These are phyloP conservation scores for Isotomurus palustris DNA, from an alignment of 2,888 invertebrate genomes.

Conservation along the genomic window DNA sequence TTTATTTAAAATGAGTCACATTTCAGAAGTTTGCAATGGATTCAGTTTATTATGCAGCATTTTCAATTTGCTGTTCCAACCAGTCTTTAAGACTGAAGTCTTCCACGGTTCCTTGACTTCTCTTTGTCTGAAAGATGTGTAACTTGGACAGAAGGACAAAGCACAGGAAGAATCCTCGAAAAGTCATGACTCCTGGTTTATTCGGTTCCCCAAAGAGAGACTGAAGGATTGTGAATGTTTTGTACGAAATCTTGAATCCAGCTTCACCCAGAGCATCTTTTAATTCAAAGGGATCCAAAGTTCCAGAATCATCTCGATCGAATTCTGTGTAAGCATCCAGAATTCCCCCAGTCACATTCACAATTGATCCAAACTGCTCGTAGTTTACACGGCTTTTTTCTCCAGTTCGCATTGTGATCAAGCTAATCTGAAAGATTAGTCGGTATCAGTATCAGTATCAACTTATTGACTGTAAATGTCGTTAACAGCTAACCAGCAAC, in stretches of 20 bases:
- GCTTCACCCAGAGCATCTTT: slow-evolving; percentile 16
- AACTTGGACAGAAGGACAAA: too few relatives aligned
- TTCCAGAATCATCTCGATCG: slow-evolving; percentile 17
- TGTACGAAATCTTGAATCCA: slow-evolving; percentile 21
- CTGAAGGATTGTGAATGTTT: slow-evolving; percentile 13
- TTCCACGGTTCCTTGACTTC: too few relatives aligned
- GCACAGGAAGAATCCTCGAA: too few relatives aligned
- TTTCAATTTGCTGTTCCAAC: too few relatives aligned
- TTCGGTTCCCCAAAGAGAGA: slow-evolving; percentile 1
- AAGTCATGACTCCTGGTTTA: too few relatives aligned
- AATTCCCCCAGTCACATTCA: neutral
- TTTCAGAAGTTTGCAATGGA: too few relatives aligned
- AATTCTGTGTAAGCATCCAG: slow-evolving; percentile 6
- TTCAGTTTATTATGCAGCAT: too few relatives aligned
- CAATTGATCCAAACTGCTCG: slow-evolving; percentile 5
- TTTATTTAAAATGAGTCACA: too few relatives aligned
- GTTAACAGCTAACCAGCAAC: slow-evolving; percentile 2
- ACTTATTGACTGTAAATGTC: neutral
- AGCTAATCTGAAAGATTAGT: slow-evolving; percentile 11
- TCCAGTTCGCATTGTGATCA: slow-evolving; percentile 7
- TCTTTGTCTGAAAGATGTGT: too few relatives aligned
- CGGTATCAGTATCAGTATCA: neutral
- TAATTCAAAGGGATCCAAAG: slow-evolving; percentile 23
- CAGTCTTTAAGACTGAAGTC: too few relatives aligned
- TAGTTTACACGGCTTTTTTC: slow-evolving; percentile 1